Percentiles rank a stretch among this genome's conserved stretches.
Conservation (phyloP, 2,113 vertebrate species). For the Corythoichthys intestinalis region DNA sequence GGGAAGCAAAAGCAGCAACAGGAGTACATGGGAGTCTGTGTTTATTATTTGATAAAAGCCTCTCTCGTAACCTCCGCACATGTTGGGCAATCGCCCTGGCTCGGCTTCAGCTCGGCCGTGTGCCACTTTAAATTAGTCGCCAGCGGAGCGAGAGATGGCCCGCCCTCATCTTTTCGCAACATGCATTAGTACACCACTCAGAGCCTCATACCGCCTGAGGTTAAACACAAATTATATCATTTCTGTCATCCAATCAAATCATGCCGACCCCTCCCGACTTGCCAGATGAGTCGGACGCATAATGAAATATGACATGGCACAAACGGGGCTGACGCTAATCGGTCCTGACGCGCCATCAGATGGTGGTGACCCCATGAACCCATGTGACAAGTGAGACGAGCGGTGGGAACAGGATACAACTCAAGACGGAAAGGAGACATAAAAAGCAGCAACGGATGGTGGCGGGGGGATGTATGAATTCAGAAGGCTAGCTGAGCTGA, state of each 20-base stretch:
- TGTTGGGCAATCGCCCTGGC: conserved; percentile 60
- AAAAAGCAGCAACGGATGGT: conserved; percentile 27
- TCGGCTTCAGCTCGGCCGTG: conserved; percentile 55
- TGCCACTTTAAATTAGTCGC: conserved; percentile 68
- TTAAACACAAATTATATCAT: conserved; percentile 78
- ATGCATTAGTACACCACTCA: conserved; percentile 56
- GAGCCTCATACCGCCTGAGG: conserved; percentile 64
- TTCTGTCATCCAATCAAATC: conserved; percentile 81
- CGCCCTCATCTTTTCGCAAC: conserved; percentile 66
- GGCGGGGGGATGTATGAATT: conserved; percentile 29
- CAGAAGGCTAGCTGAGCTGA: conserved; percentile 24
- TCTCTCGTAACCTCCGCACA: conserved; percentile 58
- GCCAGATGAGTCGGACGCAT: conserved; percentile 76
- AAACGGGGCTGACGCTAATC: conserved; percentile 78
- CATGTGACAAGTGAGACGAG: conserved; percentile 74
- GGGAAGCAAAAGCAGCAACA: conserved; percentile 27
- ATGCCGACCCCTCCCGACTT: conserved; percentile 73
- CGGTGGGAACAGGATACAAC: conserved; percentile 65
- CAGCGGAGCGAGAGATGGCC: conserved; percentile 55
- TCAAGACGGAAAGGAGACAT: conserved; percentile 39
- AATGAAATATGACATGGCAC: conserved; percentile 82
- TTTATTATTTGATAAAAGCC: conserved; percentile 69
- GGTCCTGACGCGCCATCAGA: conserved; percentile 80
- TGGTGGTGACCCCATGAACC: conserved; percentile 74
- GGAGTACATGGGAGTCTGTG: conserved; percentile 45